Evolutionary conservation across 2,888 invertebrate species (phyloP).

Genomic region (Schizotus pectinicornis): DNA sequence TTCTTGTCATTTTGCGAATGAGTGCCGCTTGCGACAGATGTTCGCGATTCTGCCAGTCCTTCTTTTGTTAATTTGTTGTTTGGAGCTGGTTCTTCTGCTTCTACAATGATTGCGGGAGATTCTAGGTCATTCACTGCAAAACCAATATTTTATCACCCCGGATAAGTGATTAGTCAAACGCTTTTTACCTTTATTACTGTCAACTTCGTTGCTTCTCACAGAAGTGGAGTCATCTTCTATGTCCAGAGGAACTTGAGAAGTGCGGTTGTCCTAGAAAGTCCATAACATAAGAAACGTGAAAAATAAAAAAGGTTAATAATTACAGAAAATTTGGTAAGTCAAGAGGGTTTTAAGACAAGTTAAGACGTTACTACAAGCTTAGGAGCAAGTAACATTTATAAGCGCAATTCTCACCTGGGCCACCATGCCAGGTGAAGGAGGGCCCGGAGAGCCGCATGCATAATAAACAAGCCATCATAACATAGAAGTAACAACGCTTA

Average conservation of each 20-base stretch:
- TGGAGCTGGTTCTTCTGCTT: slow-evolving; percentile 33
- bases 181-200: slow-evolving; percentile 74
- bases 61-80: slow-evolving; percentile 28
- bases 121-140: slow-evolving; percentile 58
- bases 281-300: neutral
- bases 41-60: slow-evolving; percentile 25
- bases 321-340: neutral
- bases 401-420: slow-evolving; percentile 58
- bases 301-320: neutral
- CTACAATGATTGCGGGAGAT: slow-evolving; percentile 44
- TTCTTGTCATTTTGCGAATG: slow-evolving; percentile 37
- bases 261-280: slow-evolving; percentile 80
- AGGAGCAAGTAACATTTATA: slow-evolving; percentile 20
- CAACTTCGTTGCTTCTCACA: slow-evolving; percentile 82
- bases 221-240: slow-evolving; percentile 91
- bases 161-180: slow-evolving; percentile 5
- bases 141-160: slow-evolving; percentile 22
- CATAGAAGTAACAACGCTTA: slow-evolving; percentile 20
- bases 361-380: slow-evolving; percentile 2
- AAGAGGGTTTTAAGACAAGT: neutral
- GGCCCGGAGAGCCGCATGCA: slow-evolving; percentile 66
- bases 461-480: slow-evolving; percentile 60
- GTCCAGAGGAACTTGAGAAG: slow-evolving; percentile 87
- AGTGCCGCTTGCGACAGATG: slow-evolving; percentile 17
- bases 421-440: slow-evolving; percentile 58